Conservation (phyloP, 2,797 vertebrate species). For the Enteromius afrohamiltoni region DNA sequence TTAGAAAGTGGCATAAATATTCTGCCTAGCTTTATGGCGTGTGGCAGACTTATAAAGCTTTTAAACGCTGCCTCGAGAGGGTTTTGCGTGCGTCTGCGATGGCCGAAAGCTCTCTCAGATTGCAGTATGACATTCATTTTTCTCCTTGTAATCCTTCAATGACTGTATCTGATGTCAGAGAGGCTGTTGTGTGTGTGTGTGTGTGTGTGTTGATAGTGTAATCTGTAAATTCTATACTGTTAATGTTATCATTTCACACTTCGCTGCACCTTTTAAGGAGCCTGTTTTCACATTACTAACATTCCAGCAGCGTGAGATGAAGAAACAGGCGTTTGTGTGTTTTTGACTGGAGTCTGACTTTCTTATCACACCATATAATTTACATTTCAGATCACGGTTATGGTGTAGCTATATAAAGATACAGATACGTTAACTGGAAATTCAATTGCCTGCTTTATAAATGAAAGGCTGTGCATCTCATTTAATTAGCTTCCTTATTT, state of each 20-base stretch:
- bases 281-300: neutral
- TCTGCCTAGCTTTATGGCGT: neutral
- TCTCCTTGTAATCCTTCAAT: neutral
- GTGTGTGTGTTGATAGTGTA: conserved; percentile 8
- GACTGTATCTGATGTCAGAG: neutral
- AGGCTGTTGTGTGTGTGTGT: neutral
- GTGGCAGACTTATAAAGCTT: neutral
- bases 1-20: neutral
- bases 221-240: conserved; percentile 1
- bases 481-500: neutral
- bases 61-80: neutral
- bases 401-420: neutral
- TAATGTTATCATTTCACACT: conserved; percentile 22
- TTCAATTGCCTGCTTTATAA: neutral
- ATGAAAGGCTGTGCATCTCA: neutral
- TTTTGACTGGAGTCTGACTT: too few species aligned
- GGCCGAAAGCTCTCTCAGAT: neutral
- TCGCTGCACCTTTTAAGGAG: neutral
- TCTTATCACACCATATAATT: neutral
- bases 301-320: neutral
- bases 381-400: neutral
- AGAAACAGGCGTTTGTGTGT: neutral
- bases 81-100: neutral
- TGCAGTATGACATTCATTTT: neutral
- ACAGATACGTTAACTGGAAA: neutral